Percentiles rank a stretch among this genome's conserved stretches.
These are phyloP conservation scores for Pseudococcus longispinus DNA, from an alignment of 2,888 invertebrate genomes.

Conservation along the genomic window DNA sequence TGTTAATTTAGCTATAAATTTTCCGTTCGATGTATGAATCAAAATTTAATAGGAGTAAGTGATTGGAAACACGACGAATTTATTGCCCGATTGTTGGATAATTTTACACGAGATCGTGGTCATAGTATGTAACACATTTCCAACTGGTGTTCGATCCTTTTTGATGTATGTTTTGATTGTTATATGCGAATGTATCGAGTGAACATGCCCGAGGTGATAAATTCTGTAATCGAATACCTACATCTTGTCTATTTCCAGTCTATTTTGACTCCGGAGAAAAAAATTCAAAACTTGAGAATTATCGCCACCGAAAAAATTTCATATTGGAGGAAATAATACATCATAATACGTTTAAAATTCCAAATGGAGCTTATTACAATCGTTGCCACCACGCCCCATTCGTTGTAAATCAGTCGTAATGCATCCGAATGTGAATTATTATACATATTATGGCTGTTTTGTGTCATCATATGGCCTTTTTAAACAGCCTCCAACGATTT, in stretches of 20 bases:
- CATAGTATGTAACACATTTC: neutral
- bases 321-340: neutral
- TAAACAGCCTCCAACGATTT: slow-evolving; percentile 4
- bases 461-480: slow-evolving; percentile 8
- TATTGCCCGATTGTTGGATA: neutral
- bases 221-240: neutral
- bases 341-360: neutral
- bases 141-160: neutral
- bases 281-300: neutral
- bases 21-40: slow-evolving; percentile 14
- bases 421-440: slow-evolving; percentile 17
- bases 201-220: neutral
- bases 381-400: neutral
- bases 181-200: neutral
- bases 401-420: slow-evolving; percentile 16
- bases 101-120: neutral
- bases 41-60: slow-evolving; percentile 28
- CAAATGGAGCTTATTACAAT: neutral
- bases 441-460: slow-evolving; percentile 22
- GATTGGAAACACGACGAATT: neutral
- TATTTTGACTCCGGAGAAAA: neutral
- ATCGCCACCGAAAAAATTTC: neutral
- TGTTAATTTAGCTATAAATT: slow-evolving; percentile 31
- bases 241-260: neutral
- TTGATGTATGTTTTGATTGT: neutral